Conservation (phyloP, 2,888 invertebrate species). For the Apotomis turbidana region DNA sequence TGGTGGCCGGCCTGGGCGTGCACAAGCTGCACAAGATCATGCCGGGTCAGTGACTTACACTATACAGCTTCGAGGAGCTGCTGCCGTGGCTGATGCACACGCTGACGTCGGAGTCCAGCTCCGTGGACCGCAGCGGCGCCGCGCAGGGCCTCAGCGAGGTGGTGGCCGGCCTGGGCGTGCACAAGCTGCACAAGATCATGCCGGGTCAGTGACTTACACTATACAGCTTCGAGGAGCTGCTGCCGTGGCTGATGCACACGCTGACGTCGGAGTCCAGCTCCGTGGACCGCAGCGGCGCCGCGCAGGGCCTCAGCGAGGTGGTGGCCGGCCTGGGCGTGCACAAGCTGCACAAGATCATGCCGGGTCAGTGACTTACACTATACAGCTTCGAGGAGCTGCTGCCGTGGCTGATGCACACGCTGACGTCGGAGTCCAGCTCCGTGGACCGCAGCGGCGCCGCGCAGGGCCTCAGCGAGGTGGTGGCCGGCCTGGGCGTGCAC, state of each 20-base stretch:
- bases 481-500: slow-evolving; percentile 97
- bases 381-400: slow-evolving; percentile 78
- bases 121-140: slow-evolving; percentile 97
- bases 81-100: slow-evolving; percentile 99
- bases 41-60: slow-evolving; percentile 85
- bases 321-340: slow-evolving; percentile 98
- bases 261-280: slow-evolving; percentile 97
- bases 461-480: slow-evolving; percentile 98
- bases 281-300: slow-evolving; percentile 98
- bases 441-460: slow-evolving; percentile 98
- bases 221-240: slow-evolving; percentile 67
- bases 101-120: slow-evolving; percentile 96
- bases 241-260: slow-evolving; percentile 99
- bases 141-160: slow-evolving; percentile 99
- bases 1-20: slow-evolving; percentile 97
- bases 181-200: slow-evolving; percentile 98
- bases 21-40: slow-evolving; percentile 98
- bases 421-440: slow-evolving; percentile 97
- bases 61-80: slow-evolving; percentile 63
- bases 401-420: slow-evolving; percentile 99
- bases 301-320: slow-evolving; percentile 98
- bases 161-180: slow-evolving; percentile 97
- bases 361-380: slow-evolving; percentile 74
- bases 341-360: slow-evolving; percentile 98
- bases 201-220: slow-evolving; percentile 81